phyloP scores from a whole-genome alignment of 2,113 vertebrate species.

The Paedocypris sp. region DNA sequence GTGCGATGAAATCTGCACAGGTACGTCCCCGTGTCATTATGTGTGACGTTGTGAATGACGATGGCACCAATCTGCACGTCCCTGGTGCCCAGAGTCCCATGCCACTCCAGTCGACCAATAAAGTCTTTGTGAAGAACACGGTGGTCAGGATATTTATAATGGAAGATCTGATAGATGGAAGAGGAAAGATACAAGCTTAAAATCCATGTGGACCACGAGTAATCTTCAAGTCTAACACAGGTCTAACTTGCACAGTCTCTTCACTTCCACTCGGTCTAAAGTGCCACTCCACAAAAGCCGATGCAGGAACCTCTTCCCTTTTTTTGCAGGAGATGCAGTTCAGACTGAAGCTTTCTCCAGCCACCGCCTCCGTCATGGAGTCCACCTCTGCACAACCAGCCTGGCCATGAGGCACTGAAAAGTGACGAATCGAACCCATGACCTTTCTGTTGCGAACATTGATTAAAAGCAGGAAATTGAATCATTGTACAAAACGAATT shows the following conservation, averaged over 20 bases:
- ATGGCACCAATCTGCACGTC: slow-evolving; percentile 72
- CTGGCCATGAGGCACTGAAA: slow-evolving; percentile 50
- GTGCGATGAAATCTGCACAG: slow-evolving; percentile 69
- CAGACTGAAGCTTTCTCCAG: slow-evolving; percentile 61
- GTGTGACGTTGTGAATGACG: slow-evolving; percentile 66
- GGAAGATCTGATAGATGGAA: slow-evolving; percentile 61
- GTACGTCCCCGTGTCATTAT: slow-evolving; percentile 70
- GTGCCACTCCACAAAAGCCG: slow-evolving; percentile 69
- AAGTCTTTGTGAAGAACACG: slow-evolving; percentile 57
- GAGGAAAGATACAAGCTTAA: background rate
- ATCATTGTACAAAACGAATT: too few relatives aligned
- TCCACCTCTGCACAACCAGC: slow-evolving; percentile 79
- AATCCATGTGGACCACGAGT: background rate
- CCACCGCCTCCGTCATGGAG: slow-evolving; percentile 70
- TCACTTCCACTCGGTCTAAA: slow-evolving; percentile 59
- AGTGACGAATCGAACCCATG: too few relatives aligned
- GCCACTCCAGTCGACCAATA: slow-evolving; percentile 61
- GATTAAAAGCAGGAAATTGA: too few relatives aligned
- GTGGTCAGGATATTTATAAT: slow-evolving; percentile 56
- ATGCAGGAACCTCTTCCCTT: slow-evolving; percentile 65
- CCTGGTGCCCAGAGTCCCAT: slow-evolving; percentile 54
- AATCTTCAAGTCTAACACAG: too few relatives aligned
- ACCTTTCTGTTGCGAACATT: too few relatives aligned
- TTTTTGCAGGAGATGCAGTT: slow-evolving; percentile 83
- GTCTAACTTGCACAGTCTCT: slow-evolving; percentile 57